Evolutionary conservation across 92 coral and sea anemone genomes (phyloP).

Genomic region (Siderastrea radians): DNA sequence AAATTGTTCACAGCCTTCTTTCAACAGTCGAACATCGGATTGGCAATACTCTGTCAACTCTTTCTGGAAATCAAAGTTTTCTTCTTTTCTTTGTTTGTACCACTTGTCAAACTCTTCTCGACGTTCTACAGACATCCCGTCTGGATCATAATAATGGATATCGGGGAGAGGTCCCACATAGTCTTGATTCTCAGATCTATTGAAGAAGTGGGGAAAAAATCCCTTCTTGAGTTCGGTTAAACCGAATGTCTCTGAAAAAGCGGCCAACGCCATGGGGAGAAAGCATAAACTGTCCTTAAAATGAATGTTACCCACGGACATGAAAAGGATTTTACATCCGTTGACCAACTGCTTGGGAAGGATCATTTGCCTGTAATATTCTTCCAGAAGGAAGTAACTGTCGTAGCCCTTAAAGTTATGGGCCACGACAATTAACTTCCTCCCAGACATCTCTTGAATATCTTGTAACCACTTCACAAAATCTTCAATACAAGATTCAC

Average conservation of each 20-base stretch:
- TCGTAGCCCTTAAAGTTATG: too few relatives aligned
- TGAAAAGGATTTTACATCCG: too few relatives aligned
- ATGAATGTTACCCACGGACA: too few relatives aligned
- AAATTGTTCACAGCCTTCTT: too few relatives aligned
- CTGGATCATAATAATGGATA: background rate
- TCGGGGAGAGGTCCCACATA: constrained; percentile 12
- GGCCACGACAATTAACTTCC: too few relatives aligned
- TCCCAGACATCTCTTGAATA: too few relatives aligned
- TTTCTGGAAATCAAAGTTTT: background rate
- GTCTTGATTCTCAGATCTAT: constrained; percentile 3
- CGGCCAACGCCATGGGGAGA: background rate
- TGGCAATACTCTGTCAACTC: background rate
- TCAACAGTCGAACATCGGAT: too few relatives aligned
- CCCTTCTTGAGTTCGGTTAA: background rate
- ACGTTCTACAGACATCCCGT: background rate
- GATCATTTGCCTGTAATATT: too few relatives aligned
- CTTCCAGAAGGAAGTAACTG: too few relatives aligned
- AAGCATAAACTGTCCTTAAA: background rate
- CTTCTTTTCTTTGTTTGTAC: background rate
- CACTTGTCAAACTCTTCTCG: background rate
- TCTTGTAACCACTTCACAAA: background rate
- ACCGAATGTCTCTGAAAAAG: background rate
- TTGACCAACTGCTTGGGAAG: too few relatives aligned
- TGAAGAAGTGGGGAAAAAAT: constrained; percentile 8
- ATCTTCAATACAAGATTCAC: background rate